A percentile compares a stretch with the other conserved stretches of the same genome.
These are phyloP conservation scores for Dysidea cf. avara DNA, from an alignment of 37 sponge, comb jelly and placozoan species.

Conservation along the genomic window DNA sequence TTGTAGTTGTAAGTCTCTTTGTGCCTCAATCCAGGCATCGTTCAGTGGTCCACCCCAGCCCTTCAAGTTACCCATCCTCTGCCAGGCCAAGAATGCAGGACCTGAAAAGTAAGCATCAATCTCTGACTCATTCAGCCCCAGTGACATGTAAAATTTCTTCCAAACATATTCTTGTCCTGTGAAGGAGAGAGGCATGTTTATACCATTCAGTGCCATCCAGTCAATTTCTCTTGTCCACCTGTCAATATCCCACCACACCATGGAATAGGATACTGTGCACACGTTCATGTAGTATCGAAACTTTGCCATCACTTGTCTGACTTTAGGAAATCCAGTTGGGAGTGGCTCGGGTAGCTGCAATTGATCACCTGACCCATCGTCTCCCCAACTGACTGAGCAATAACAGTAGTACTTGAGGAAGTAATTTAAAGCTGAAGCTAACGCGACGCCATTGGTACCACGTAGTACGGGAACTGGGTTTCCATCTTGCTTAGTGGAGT, in stretches of 20 bases:
- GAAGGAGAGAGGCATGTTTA: conserved; percentile 69
- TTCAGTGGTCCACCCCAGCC: conserved; percentile 72
- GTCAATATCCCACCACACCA: conserved; percentile 66
- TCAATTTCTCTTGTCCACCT: conserved; percentile 72
- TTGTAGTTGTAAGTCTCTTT: conserved; percentile 45
- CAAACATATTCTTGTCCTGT: conserved; percentile 74
- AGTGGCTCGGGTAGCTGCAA: conserved; percentile 30
- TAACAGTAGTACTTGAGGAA: conserved; percentile 74
- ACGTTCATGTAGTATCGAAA: conserved; percentile 76
- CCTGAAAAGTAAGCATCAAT: conserved; percentile 60
- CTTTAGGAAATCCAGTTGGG: conserved; percentile 18
- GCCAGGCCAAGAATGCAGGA: conserved; percentile 74
- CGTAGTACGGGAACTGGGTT: conserved; percentile 19
- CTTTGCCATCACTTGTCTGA: background rate
- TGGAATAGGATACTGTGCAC: conserved; percentile 76
- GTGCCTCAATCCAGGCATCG: conserved; percentile 40
- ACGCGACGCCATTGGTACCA: conserved; percentile 73
- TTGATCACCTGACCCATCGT: conserved; percentile 59
- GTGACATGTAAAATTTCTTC: conserved; percentile 30
- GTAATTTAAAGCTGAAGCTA: conserved; percentile 58
- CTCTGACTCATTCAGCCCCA: conserved; percentile 42
- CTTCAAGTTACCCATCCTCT: conserved; percentile 70
- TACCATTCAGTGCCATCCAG: conserved; percentile 81
- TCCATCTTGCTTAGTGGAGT: background rate
- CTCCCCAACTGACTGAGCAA: conserved; percentile 65